Base-by-base conservation (phyloP, 2,888 invertebrate species). In the Chalcis sispes region DNA sequence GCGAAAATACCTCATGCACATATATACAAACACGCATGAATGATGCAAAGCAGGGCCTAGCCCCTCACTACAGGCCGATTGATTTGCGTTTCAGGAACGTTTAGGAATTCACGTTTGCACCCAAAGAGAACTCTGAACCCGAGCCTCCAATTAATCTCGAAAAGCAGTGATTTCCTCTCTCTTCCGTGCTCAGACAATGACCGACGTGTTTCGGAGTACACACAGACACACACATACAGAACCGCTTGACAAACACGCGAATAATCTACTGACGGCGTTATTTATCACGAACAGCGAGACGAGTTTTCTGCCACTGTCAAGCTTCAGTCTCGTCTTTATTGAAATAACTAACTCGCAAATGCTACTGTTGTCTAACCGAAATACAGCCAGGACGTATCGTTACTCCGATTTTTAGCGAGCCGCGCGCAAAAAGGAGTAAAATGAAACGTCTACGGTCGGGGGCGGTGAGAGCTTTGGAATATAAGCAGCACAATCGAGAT, bases 201-300 rank as follows among this genome's bases (percentile, higher is more conserved):
- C 18, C 58, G 48, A 70, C 25, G 40, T 29, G 40, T 71, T 46
- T 72, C 42, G 42, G 46, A 56, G 48, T 56, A 32, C n/a, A 29
- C 52, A 40, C 52, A 46, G 23, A 29, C 42, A 71, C 40, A 74
- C 46, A 58, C 54, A 48, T 20, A 46, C 25, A 27, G 61, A 27
- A 54, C n/a, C 20, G 54, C 18, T 46, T 64, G 25, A 42, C 61
- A 70, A 50, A 58, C 32, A n/a, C 48, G 59, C 32, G 10, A 69
- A 48, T 48, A 48, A 40, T 32, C 20, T 15, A 23, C 32, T 13
- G 13, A 32, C 64, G 36, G 32, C 36, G 50, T 20, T 23, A 18
- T 36, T 36, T 52, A n/a, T n/a, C n/a, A n/a, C n/a, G n/a, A n/a
- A n/a, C n/a, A n/a, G n/a, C n/a, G n/a, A n/a, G n/a, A n/a, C n/a